A percentile compares a stretch with the other conserved stretches of the same genome.
Evolutionary conservation across 2,888 invertebrate genomes (phyloP).

Genomic region (Amphimallon solstitiale): DNA sequence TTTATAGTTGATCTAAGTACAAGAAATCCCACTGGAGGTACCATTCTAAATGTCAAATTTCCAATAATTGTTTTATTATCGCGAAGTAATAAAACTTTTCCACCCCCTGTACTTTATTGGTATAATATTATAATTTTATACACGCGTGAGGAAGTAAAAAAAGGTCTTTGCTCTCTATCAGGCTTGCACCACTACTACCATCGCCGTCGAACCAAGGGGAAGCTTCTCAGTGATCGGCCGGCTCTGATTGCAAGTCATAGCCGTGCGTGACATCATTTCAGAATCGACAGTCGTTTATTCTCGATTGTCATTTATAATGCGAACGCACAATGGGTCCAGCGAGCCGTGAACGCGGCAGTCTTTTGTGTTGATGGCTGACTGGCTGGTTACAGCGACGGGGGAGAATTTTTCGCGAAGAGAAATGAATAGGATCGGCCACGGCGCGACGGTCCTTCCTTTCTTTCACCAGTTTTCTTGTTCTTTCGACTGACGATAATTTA

Average conservation of each 20-base stretch:
- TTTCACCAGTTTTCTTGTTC: not conserved
- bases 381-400: not conserved
- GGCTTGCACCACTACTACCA: no score
- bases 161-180: no score
- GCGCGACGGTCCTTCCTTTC: not conserved
- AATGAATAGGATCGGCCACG: conserved; percentile 1
- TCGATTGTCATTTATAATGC: conserved; percentile 37
- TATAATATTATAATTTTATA: no score
- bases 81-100: no score
- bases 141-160: no score
- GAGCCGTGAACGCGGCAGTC: conserved; percentile 29
- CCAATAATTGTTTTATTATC: no score
- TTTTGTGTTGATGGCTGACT: conserved; percentile 20
- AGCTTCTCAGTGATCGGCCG: no score
- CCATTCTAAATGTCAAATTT: no score
- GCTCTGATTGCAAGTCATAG: conserved; percentile 21
- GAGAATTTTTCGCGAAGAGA: conserved; percentile 5
- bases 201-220: no score
- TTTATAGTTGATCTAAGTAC: no score
- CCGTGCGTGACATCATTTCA: conserved; percentile 26
- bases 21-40: no score
- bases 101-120: no score
- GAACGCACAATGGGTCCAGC: conserved; percentile 29
- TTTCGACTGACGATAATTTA: conserved; percentile 27
- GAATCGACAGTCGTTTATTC: conserved; percentile 28